Evolutionary conservation across 2,888 invertebrate genomes (phyloP).

Genomic region (Melinopterus prodromus): DNA sequence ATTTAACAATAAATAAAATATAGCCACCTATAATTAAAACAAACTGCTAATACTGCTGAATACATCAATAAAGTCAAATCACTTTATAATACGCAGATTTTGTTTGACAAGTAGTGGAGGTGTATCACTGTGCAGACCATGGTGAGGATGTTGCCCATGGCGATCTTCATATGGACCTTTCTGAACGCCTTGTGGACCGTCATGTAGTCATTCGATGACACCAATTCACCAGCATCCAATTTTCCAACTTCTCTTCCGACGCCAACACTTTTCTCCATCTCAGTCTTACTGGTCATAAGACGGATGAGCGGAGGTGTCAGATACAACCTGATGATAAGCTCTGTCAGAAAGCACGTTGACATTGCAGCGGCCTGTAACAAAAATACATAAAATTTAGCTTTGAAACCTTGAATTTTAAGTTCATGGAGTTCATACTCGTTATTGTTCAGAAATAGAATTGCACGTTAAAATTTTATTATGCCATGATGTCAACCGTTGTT

Average conservation of each 20-base stretch:
- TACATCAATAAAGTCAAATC: conserved; percentile 16
- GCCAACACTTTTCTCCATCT: conserved; percentile 78
- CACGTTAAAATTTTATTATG: neutral
- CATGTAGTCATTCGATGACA: conserved; percentile 82
- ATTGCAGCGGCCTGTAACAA: conserved; percentile 68
- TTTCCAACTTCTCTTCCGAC: conserved; percentile 82
- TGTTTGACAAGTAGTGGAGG: conserved; percentile 67
- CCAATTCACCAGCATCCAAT: conserved; percentile 74
- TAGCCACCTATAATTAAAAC: conserved; percentile 12
- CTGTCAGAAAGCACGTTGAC: conserved; percentile 74
- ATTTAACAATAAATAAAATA: conserved; percentile 31
- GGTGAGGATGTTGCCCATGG: conserved; percentile 80
- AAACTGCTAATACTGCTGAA: conserved; percentile 28
- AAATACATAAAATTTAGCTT: conserved; percentile 48
- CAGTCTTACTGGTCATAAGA: conserved; percentile 77
- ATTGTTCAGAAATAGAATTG: neutral
- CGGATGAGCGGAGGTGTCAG: conserved; percentile 77
- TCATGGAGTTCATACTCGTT: neutral
- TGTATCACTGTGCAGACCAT: conserved; percentile 74
- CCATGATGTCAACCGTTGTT: neutral
- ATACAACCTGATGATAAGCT: conserved; percentile 79
- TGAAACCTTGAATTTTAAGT: conserved; percentile 6
- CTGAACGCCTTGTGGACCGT: conserved; percentile 79
- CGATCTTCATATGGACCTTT: conserved; percentile 78
- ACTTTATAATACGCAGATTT: conserved; percentile 41